Conservation (phyloP, 37 sponge, comb jelly and placozoan genomes). For the Beroe ovata region DNA sequence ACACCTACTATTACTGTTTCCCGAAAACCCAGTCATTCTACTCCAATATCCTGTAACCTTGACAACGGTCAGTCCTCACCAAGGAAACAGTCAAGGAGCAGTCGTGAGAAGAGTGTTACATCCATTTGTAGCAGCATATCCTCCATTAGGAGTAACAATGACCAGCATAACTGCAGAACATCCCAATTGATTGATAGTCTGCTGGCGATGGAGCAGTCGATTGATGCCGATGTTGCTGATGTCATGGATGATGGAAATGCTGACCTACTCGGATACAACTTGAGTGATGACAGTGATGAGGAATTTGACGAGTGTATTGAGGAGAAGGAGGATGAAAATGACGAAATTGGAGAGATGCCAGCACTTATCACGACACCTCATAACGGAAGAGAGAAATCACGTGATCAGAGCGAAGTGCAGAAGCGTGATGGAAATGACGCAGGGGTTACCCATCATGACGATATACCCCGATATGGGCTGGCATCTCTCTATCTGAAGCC, state of each 20-base stretch:
- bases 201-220: too few relatives aligned
- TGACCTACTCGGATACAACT: slow-evolving; percentile 26
- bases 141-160: background rate
- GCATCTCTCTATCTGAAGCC: slow-evolving; percentile 27
- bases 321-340: slow-evolving; percentile 4
- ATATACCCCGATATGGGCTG: slow-evolving; percentile 13
- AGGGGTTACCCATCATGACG: background rate
- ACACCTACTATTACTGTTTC: background rate
- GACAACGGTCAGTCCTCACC: too few relatives aligned
- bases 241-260: background rate
- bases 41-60: too few relatives aligned
- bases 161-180: background rate
- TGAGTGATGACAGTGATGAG: slow-evolving; percentile 36
- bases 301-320: too few relatives aligned
- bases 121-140: background rate
- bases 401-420: background rate
- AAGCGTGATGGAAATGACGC: background rate
- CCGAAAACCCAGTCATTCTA: too few relatives aligned
- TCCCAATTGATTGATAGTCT: background rate
- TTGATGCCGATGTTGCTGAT: too few relatives aligned
- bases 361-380: too few relatives aligned
- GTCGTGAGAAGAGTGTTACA: background rate
- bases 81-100: background rate
- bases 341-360: slow-evolving; percentile 20
- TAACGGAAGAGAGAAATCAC: slow-evolving; percentile 24